Conservation (phyloP, 2,888 invertebrate genomes). For the Aplocera efformata region DNA sequence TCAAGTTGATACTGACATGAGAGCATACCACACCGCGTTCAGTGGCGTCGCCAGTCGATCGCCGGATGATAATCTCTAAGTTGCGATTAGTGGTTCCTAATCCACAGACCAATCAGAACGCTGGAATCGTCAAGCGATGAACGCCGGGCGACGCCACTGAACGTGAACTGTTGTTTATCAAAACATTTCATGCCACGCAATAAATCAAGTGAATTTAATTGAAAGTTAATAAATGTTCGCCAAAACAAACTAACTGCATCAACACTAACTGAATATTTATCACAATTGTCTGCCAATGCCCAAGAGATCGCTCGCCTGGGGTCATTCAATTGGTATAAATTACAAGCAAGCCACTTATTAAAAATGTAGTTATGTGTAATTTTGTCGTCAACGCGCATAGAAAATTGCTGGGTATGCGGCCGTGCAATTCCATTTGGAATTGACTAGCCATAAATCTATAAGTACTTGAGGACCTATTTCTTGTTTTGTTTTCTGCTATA, state of each 20-base stretch:
- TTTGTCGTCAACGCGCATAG: constrained; percentile 11
- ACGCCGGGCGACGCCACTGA: too few species aligned
- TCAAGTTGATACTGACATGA: too few species aligned
- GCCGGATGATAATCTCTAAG: too few species aligned
- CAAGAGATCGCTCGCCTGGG: constrained; percentile 1
- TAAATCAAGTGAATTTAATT: background rate
- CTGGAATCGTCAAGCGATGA: too few species aligned
- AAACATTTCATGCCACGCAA: background rate
- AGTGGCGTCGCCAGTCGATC: too few species aligned
- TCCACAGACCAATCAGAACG: too few species aligned
- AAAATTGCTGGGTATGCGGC: constrained; percentile 9
- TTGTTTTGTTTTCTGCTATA: background rate
- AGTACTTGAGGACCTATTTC: background rate
- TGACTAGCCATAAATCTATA: background rate
- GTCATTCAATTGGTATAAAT: constrained; percentile 4
- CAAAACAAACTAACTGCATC: too few species aligned
- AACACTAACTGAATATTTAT: background rate
- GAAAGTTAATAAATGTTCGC: background rate
- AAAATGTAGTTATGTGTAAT: constrained; percentile 2
- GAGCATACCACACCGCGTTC: too few species aligned
- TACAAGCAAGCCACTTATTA: constrained; percentile 1
- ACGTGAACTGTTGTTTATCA: too few species aligned
- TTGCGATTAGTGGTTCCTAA: too few species aligned
- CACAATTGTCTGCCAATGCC: background rate
- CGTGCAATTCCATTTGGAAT: constrained; percentile 6